A percentile compares a stretch with the other conserved stretches of the same genome.
Conservation (phyloP, 1,140 invertebrate genomes). For the Psix sp. region DNA sequence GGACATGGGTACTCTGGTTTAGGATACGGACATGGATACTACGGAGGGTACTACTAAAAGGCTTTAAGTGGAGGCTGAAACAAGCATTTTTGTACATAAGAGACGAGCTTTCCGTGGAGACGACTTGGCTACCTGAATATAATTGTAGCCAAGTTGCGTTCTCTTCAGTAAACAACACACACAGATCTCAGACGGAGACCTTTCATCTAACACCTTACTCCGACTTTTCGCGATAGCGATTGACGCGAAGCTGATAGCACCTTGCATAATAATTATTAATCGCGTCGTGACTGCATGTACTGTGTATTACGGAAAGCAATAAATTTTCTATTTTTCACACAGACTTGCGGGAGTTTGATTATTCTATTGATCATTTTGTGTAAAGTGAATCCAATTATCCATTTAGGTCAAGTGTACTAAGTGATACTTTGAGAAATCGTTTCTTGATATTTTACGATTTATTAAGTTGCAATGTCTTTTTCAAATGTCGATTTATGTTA, state of each 20-base stretch:
- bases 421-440: too few relatives aligned
- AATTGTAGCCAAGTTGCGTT: background rate
- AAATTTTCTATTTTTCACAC: conserved; percentile 48
- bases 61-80: background rate
- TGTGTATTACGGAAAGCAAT: conserved; percentile 34
- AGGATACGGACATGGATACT: conserved; percentile 45
- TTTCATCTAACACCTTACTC: conserved; percentile 21
- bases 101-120: conserved; percentile 13
- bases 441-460: too few relatives aligned
- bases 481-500: too few relatives aligned
- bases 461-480: too few relatives aligned
- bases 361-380: conserved; percentile 15
- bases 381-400: too few relatives aligned
- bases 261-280: conserved; percentile 41
- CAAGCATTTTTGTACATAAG: conserved; percentile 52
- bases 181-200: conserved; percentile 19
- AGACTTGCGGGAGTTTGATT: conserved; percentile 12
- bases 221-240: conserved; percentile 17
- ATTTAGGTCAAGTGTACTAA: too few relatives aligned
- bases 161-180: conserved; percentile 1
- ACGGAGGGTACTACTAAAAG: conserved; percentile 12
- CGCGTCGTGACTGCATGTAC: conserved; percentile 27
- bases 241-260: conserved; percentile 33
- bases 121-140: conserved; percentile 10
- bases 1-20: conserved; percentile 52